Evolutionary conservation across 1,140 invertebrate genomes (phyloP).

Genomic region (Drosophila varians): DNA sequence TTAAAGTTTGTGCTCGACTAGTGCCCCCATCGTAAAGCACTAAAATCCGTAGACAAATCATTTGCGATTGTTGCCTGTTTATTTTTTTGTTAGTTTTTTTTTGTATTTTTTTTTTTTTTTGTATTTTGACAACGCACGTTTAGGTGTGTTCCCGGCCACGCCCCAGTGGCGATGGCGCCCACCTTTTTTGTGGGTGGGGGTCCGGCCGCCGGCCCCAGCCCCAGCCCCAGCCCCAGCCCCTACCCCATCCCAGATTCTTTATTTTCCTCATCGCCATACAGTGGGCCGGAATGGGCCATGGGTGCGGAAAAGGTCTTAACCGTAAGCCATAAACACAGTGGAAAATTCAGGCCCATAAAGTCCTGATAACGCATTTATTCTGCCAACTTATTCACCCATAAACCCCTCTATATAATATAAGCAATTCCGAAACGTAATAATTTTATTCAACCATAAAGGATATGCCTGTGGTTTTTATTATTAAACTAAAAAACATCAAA

Average conservation of each 20-base stretch:
- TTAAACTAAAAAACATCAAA: background rate
- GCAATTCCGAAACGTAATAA: background rate
- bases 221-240: too few species aligned
- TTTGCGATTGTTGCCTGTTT: slow-evolving; percentile 39
- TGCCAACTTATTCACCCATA: background rate
- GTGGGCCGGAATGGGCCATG: background rate
- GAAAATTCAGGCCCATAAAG: background rate
- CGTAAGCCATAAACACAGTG: background rate
- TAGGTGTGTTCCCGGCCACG: slow-evolving; percentile 38
- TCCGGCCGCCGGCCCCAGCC: too few species aligned
- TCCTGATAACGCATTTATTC: background rate
- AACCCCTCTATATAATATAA: background rate
- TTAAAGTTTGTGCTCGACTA: slow-evolving; percentile 57
- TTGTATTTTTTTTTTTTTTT: slow-evolving; percentile 26
- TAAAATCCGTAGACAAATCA: slow-evolving; percentile 75
- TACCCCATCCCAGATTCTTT: slow-evolving; percentile 4
- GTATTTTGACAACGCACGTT: slow-evolving; percentile 27
- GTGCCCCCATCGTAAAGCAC: slow-evolving; percentile 67
- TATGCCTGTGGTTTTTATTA: background rate
- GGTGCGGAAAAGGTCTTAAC: background rate
- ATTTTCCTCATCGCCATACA: background rate
- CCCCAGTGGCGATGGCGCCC: slow-evolving; percentile 1
- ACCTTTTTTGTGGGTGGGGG: background rate
- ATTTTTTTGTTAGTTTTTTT: too few species aligned
- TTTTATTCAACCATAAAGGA: background rate